Percentiles rank a stretch among this genome's conserved stretches.
These are phyloP conservation scores for Sebastes kiyomatsui DNA, from an alignment of 2,797 vertebrate species.

Conservation along the genomic window DNA sequence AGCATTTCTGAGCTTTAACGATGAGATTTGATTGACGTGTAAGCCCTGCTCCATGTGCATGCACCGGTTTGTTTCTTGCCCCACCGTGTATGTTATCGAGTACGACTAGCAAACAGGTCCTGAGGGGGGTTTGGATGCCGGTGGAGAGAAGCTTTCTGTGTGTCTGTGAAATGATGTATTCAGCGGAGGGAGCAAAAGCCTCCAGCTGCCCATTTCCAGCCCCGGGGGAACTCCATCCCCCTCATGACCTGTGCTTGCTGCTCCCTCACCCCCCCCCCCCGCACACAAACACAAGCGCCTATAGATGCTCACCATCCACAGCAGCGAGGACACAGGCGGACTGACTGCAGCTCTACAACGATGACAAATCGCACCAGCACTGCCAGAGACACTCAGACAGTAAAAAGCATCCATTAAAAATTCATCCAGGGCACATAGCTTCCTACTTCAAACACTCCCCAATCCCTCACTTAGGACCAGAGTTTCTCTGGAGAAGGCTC, in stretches of 20 bases:
- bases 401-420: conserved; percentile 86
- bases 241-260: conserved; percentile 44
- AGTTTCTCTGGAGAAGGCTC: conserved; percentile 65
- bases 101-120: conserved; percentile 48
- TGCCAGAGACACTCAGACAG: conserved; percentile 80
- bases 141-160: conserved; percentile 59
- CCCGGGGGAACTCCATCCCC: conserved; percentile 34
- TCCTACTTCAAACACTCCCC: conserved; percentile 75
- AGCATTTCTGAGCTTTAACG: background rate
- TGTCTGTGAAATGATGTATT: conserved; percentile 67
- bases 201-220: conserved; percentile 67
- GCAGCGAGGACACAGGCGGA: conserved; percentile 40
- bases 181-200: conserved; percentile 60
- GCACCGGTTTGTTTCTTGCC: conserved; percentile 26
- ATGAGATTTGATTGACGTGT: conserved; percentile 19
- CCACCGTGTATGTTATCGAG: conserved; percentile 38
- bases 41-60: background rate
- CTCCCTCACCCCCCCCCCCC: conserved; percentile 8
- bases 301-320: conserved; percentile 41
- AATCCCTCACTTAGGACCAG: conserved; percentile 64
- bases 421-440: conserved; percentile 72
- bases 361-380: conserved; percentile 81
- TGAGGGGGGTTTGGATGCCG: conserved; percentile 37
- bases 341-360: conserved; percentile 65
- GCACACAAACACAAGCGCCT: conserved; percentile 40